Evolutionary conservation across 2,888 invertebrate genomes (phyloP).

Genomic region (Loripinus fragilis): DNA sequence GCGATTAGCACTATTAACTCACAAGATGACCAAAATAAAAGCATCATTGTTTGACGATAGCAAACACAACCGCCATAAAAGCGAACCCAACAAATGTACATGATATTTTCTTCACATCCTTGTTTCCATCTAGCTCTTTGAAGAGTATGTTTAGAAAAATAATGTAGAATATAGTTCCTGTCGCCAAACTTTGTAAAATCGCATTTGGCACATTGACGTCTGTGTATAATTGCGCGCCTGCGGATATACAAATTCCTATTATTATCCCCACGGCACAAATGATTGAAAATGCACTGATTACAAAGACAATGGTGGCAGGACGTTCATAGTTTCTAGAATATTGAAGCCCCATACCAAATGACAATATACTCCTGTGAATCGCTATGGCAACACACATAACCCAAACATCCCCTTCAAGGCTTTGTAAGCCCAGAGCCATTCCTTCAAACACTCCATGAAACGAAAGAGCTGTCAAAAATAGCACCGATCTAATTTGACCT

Average conservation of each 20-base stretch:
- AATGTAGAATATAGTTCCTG: conserved; percentile 78
- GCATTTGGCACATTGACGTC: conserved; percentile 78
- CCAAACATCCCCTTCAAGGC: conserved; percentile 75
- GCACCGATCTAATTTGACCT: conserved; percentile 74
- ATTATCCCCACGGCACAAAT: conserved; percentile 76
- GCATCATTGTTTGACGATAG: conserved; percentile 60
- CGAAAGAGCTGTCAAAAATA: conserved; percentile 75
- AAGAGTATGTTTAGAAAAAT: conserved; percentile 79
- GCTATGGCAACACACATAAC: conserved; percentile 76
- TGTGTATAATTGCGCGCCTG: conserved; percentile 74
- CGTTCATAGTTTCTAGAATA: conserved; percentile 73
- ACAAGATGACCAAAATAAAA: too few species aligned
- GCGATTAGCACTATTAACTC: too few species aligned
- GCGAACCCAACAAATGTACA: conserved; percentile 77
- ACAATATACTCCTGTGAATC: conserved; percentile 74
- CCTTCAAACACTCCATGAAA: conserved; percentile 79
- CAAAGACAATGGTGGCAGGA: conserved; percentile 73
- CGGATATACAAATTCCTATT: conserved; percentile 74
- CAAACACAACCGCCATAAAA: conserved; percentile 77
- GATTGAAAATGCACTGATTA: conserved; percentile 70
- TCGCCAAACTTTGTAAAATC: conserved; percentile 76
- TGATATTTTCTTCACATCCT: conserved; percentile 75
- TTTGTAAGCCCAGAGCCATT: conserved; percentile 76
- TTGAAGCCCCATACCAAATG: conserved; percentile 77
- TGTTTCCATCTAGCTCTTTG: conserved; percentile 76